A percentile compares a stretch with the other conserved stretches of the same genome.
Evolutionary conservation across 2,113 vertebrate species (phyloP).

Genomic region (Nycticryphes semicollaris): DNA sequence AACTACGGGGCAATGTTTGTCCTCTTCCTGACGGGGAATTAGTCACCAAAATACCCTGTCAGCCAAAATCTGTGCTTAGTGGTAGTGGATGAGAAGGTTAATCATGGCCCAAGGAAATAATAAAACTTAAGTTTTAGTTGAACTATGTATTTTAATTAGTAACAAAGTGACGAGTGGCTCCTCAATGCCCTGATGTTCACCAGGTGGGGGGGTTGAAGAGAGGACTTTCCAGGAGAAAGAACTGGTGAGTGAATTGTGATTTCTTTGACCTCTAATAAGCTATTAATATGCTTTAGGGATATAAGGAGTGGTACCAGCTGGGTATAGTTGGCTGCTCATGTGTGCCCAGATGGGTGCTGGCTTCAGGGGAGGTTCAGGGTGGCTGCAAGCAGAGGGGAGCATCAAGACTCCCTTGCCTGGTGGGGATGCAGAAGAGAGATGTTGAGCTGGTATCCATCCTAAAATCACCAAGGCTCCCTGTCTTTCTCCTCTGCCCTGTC

Average conservation of each 20-base stretch:
- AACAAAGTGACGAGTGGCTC: neutral
- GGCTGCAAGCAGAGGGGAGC: neutral
- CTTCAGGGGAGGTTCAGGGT: neutral
- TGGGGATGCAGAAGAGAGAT: neutral
- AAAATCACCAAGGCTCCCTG: neutral
- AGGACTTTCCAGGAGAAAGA: neutral
- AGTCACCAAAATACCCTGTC: neutral
- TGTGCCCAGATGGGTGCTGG: rapidly evolving
- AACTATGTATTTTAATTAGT: neutral
- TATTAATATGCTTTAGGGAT: neutral
- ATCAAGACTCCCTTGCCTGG: rapidly evolving
- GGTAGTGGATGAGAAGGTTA: neutral
- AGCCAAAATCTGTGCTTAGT: neutral
- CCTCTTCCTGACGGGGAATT: neutral
- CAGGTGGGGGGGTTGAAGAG: neutral
- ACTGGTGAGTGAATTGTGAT: neutral
- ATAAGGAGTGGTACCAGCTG: neutral
- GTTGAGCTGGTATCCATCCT: neutral
- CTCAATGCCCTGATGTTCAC: neutral
- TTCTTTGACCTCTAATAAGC: neutral
- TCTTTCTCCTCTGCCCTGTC: neutral
- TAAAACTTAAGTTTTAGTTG: neutral
- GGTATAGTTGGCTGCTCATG: neutral
- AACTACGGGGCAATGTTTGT: rapidly evolving
- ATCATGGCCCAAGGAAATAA: neutral